Conservation (phyloP, 1,140 invertebrate genomes). For the Drosophila cardini region DNA sequence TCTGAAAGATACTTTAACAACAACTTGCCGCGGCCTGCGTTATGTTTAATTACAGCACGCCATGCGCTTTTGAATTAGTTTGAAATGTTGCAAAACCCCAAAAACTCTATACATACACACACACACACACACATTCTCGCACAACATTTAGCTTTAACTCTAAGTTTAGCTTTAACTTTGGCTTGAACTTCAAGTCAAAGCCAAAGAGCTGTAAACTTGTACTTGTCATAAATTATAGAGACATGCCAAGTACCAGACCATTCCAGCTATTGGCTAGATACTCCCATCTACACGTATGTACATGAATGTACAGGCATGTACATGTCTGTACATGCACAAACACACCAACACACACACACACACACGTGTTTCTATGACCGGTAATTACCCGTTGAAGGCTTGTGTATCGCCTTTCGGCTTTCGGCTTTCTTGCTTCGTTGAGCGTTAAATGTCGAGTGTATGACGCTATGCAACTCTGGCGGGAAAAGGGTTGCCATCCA, state of each 20-base stretch:
- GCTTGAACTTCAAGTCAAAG: conserved; percentile 9
- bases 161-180: neutral
- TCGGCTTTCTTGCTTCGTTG: conserved; percentile 42
- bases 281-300: neutral
- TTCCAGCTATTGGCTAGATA: conserved; percentile 31
- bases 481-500: conserved; percentile 17
- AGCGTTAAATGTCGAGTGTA: conserved; percentile 49
- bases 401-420: conserved; percentile 37
- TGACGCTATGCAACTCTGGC: neutral
- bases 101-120: neutral
- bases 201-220: conserved; percentile 53
- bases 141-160: conserved; percentile 2
- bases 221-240: conserved; percentile 75
- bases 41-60: conserved; percentile 76
- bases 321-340: neutral
- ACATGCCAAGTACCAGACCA: conserved; percentile 27
- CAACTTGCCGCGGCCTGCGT: conserved; percentile 34
- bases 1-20: conserved; percentile 71
- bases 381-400: conserved; percentile 50
- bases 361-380: conserved; percentile 14
- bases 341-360: neutral
- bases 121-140: no score
- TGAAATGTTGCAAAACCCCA: conserved; percentile 55
- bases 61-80: conserved; percentile 76
- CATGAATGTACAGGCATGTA: neutral